A percentile compares a stretch with the other conserved stretches of the same genome.
Evolutionary conservation across 2,113 vertebrate species (phyloP).

Genomic region (Tragulus kanchil): DNA sequence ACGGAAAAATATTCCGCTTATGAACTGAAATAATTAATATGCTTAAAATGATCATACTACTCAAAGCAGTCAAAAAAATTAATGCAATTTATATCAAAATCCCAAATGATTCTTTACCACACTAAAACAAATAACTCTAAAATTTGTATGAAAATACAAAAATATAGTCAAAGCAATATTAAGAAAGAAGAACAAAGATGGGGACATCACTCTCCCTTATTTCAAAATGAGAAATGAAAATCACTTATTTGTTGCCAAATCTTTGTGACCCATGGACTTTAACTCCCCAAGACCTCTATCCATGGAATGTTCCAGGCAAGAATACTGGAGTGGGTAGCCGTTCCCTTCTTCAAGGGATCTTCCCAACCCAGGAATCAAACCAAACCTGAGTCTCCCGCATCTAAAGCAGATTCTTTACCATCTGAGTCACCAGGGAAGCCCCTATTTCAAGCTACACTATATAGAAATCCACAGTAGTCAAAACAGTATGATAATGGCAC

Average conservation of each 20-base stretch:
- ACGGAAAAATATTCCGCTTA: accelerated
- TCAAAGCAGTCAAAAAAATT: not conserved
- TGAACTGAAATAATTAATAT: not conserved
- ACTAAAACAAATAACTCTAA: not conserved
- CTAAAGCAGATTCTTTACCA: too few species aligned
- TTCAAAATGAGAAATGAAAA: not conserved
- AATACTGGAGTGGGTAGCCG: too few species aligned
- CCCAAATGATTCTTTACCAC: not conserved
- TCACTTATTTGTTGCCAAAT: too few species aligned
- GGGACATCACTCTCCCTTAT: not conserved
- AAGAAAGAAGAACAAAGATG: not conserved
- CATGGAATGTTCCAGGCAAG: too few species aligned
- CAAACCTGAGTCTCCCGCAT: too few species aligned
- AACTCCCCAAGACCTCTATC: too few species aligned
- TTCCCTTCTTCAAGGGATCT: too few species aligned
- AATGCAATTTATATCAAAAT: not conserved
- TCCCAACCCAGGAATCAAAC: too few species aligned
- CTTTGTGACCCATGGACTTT: too few species aligned
- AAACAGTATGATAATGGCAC: not conserved
- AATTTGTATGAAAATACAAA: not conserved
- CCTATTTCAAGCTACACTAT: not conserved
- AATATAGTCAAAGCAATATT: not conserved
- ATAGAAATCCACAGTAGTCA: not conserved
- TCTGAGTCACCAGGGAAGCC: too few species aligned
- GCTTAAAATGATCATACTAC: not conserved